Percentiles rank a stretch among this genome's conserved stretches.
Evolutionary conservation across 2,113 vertebrate species (phyloP).

Genomic region (Dendrocopos noguchii): DNA sequence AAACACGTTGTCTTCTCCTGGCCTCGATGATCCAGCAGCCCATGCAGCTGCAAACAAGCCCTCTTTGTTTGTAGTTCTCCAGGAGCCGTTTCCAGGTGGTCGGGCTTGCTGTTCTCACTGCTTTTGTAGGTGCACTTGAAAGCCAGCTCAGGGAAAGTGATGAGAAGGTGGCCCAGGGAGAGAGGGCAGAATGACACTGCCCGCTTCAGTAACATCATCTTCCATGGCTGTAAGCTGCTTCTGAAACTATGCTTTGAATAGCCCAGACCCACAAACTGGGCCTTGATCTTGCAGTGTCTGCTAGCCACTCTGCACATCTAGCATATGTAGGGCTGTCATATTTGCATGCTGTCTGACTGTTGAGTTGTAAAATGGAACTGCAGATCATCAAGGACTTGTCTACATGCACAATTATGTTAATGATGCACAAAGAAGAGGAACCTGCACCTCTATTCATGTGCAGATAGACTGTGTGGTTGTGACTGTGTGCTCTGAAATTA

Average conservation of each 20-base stretch:
- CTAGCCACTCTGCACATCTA: not conserved
- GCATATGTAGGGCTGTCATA: rapidly evolving
- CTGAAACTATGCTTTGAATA: not conserved
- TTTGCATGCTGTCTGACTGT: not conserved
- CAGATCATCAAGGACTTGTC: not conserved
- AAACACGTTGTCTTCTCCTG: rapidly evolving
- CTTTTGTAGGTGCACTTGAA: not conserved
- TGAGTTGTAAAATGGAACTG: not conserved
- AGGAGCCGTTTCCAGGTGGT: not conserved
- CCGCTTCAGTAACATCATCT: not conserved
- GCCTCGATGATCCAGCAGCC: not conserved
- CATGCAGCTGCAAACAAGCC: not conserved
- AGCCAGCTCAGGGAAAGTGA: not conserved
- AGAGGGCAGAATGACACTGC: not conserved
- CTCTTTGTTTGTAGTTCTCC: not conserved
- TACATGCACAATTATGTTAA: not conserved
- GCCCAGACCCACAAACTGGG: not conserved
- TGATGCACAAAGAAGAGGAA: not conserved
- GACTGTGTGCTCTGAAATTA: not conserved
- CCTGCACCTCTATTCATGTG: not conserved
- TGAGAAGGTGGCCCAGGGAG: not conserved
- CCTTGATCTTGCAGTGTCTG: not conserved
- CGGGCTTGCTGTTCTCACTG: not conserved
- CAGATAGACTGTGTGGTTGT: not conserved
- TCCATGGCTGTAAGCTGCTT: not conserved